Conservation (phyloP, 2,113 vertebrate species). For the Vireo altiloquus region DNA sequence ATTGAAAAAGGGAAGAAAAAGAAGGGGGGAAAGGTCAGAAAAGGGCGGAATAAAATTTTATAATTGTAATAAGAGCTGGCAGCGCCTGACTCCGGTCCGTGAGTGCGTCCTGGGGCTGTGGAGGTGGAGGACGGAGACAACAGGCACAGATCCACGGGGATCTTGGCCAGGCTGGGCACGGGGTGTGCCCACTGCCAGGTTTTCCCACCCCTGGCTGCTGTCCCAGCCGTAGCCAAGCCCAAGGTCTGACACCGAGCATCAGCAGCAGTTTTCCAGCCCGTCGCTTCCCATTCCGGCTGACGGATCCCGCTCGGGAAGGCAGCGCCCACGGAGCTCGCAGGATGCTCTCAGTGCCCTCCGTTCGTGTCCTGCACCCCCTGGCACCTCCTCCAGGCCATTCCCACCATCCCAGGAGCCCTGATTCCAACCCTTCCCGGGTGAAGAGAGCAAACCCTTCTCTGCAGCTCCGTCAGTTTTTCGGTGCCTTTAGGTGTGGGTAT, state of each 20-base stretch:
- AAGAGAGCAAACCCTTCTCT: background rate
- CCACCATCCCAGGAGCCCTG: background rate
- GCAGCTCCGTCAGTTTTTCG: background rate
- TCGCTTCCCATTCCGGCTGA: background rate
- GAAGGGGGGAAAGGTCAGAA: background rate
- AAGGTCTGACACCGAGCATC: background rate
- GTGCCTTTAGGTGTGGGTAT: background rate
- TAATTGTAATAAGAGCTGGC: background rate
- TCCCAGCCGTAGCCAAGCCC: background rate
- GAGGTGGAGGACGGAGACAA: background rate
- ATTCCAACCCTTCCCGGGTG: rapidly evolving
- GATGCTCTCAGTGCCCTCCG: background rate
- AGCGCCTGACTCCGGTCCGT: rapidly evolving
- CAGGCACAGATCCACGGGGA: background rate
- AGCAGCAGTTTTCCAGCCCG: background rate
- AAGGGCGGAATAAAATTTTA: background rate
- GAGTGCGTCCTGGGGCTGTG: rapidly evolving
- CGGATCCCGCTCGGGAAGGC: background rate
- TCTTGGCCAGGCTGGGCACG: rapidly evolving
- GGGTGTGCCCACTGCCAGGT: background rate
- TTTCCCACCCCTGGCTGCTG: background rate
- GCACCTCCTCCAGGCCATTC: background rate
- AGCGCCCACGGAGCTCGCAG: background rate
- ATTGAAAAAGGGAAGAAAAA: background rate
- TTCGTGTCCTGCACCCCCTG: background rate